These are phyloP conservation scores for Neomonachus schauinslandi DNA, from an alignment of 2,113 vertebrate genomes.

Conservation along the genomic window DNA sequence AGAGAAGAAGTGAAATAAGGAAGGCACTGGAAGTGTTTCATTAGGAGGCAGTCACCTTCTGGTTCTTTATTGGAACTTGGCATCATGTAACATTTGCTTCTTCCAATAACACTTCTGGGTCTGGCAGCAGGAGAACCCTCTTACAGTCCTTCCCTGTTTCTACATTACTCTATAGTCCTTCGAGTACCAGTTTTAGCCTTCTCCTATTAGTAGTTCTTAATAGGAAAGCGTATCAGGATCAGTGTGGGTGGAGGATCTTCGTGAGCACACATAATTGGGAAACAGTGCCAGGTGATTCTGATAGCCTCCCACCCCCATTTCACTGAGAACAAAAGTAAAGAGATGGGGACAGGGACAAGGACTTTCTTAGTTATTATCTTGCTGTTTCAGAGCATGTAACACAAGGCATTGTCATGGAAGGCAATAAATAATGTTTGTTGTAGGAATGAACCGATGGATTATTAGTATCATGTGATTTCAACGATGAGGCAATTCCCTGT, in stretches of 20 bases:
- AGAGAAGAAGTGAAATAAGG: background rate
- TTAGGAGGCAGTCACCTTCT: background rate
- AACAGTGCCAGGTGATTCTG: background rate
- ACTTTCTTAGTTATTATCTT: background rate
- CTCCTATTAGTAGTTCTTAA: background rate
- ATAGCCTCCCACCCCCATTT: background rate
- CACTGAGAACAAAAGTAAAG: background rate
- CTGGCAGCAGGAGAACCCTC: background rate
- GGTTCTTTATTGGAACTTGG: background rate
- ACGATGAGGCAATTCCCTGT: background rate
- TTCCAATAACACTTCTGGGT: background rate
- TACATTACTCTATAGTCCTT: background rate
- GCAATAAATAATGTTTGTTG: background rate
- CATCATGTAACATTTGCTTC: background rate
- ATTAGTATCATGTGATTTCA: background rate
- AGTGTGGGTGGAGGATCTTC: background rate
- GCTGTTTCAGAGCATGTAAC: background rate
- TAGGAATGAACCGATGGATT: background rate
- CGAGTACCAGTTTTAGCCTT: background rate
- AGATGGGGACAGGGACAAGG: background rate
- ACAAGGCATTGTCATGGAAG: background rate
- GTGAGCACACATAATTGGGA: background rate
- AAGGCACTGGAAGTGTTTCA: background rate
- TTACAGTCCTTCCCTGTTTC: background rate
- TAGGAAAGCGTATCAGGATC: background rate